phyloP scores from a whole-genome alignment of 1,140 invertebrate species.

The Brachionus calyciflorus region DNA sequence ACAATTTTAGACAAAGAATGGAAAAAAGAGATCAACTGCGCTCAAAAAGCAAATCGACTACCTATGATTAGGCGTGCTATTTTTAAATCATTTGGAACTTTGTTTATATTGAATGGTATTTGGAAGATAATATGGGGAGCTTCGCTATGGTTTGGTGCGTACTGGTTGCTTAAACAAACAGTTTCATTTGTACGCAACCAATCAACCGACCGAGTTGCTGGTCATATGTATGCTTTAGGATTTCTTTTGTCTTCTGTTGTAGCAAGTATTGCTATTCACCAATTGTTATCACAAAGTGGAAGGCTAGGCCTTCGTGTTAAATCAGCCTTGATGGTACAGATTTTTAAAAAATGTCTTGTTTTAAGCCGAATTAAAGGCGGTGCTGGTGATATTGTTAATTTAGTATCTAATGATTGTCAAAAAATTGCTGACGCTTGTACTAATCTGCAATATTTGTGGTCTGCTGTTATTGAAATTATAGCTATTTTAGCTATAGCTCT shows the following conservation, averaged over 20 bases:
- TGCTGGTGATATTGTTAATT: conserved; percentile 66
- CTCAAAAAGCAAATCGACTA: neutral
- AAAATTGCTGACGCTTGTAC: conserved; percentile 61
- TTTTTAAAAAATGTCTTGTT: neutral
- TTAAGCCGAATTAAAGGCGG: neutral
- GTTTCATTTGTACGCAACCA: neutral
- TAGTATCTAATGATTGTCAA: conserved; percentile 65
- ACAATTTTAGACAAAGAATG: neutral
- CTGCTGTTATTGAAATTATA: conserved; percentile 83
- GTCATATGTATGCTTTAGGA: neutral
- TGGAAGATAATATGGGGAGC: neutral
- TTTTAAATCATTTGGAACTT: neutral
- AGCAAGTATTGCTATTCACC: neutral
- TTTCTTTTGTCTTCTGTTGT: neutral
- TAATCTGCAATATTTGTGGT: conserved; percentile 94
- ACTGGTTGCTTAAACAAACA: neutral
- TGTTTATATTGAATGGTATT: neutral
- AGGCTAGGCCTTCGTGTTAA: neutral
- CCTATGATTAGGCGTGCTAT: neutral
- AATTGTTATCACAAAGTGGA: neutral
- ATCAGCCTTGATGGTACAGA: neutral
- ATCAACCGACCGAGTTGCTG: neutral
- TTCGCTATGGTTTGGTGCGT: neutral
- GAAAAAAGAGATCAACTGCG: neutral
- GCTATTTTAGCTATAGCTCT: conserved; percentile 75